Evolutionary conservation across 2,888 invertebrate genomes (phyloP).

Genomic region (Leptodirus hochenwartii): DNA sequence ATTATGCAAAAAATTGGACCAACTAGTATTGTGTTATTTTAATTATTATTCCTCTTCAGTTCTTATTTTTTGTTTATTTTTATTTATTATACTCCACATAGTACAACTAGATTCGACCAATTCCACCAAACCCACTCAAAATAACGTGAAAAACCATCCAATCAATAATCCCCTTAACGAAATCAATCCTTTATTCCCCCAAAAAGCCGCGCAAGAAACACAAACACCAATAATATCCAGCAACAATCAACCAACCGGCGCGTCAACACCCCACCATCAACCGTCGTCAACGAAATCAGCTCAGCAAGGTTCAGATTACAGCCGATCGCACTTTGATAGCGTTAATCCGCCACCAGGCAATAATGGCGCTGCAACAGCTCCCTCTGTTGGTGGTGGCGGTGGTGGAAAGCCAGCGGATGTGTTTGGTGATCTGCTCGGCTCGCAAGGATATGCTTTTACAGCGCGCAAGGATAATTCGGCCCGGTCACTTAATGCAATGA

Average conservation of each 20-base stretch:
- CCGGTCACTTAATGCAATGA: constrained; percentile 81
- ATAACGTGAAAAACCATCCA: no score
- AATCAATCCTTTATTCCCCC: no score
- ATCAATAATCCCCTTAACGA: no score
- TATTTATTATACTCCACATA: no score
- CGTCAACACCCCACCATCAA: constrained; percentile 27
- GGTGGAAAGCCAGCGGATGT: constrained; percentile 31
- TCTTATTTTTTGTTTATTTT: no score
- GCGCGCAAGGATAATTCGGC: constrained; percentile 59
- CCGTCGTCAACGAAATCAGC: constrained; percentile 29
- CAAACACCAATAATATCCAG: no score
- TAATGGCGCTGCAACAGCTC: constrained; percentile 8
- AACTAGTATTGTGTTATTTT: no score
- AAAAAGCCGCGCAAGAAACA: constrained; percentile 24
- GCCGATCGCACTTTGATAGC: constrained; percentile 53
- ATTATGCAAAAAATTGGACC: no score
- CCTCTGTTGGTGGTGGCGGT: not conserved
- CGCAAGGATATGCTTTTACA: constrained; percentile 67
- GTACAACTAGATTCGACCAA: no score
- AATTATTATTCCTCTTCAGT: no score
- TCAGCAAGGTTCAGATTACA: constrained; percentile 33
- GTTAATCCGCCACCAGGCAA: constrained; percentile 19
- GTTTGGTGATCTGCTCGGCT: constrained; percentile 81
- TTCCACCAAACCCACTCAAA: no score
- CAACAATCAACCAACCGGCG: constrained; percentile 3